phyloP scores from a whole-genome alignment of 2,797 vertebrate species.

The Phoxinus dragarum region DNA sequence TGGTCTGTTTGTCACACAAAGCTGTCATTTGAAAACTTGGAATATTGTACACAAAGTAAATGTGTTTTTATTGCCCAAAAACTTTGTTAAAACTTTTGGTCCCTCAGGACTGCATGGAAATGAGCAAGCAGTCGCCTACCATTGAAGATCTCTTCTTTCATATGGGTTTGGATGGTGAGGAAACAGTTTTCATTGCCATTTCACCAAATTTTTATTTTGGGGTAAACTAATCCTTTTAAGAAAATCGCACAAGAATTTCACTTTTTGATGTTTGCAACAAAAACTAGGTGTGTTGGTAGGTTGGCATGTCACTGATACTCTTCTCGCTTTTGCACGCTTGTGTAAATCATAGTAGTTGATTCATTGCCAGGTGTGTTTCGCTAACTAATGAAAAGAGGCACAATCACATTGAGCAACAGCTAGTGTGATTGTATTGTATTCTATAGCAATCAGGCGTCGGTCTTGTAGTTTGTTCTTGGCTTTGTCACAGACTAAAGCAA shows the following conservation, averaged over 20 bases:
- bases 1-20: conserved; percentile 18
- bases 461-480: not conserved
- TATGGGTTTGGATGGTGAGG: not conserved
- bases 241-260: not conserved
- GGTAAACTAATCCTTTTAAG: not conserved
- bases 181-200: not conserved
- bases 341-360: not conserved
- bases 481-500: not conserved
- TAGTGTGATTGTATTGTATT: not conserved
- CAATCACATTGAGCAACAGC: not conserved
- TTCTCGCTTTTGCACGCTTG: not conserved
- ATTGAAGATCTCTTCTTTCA: not conserved
- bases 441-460: not conserved
- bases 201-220: not conserved
- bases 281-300: not conserved
- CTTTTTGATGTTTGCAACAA: not conserved
- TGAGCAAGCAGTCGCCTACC: not conserved
- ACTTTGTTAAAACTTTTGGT: not conserved
- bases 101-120: not conserved
- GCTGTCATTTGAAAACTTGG: not conserved
- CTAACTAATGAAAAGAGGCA: not conserved
- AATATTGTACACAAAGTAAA: not conserved
- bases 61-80: not conserved
- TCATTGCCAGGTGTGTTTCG: not conserved
- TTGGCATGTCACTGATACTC: not conserved